Conservation (phyloP, 2,888 invertebrate genomes). For the Caenorhabditis sulstoni region DNA sequence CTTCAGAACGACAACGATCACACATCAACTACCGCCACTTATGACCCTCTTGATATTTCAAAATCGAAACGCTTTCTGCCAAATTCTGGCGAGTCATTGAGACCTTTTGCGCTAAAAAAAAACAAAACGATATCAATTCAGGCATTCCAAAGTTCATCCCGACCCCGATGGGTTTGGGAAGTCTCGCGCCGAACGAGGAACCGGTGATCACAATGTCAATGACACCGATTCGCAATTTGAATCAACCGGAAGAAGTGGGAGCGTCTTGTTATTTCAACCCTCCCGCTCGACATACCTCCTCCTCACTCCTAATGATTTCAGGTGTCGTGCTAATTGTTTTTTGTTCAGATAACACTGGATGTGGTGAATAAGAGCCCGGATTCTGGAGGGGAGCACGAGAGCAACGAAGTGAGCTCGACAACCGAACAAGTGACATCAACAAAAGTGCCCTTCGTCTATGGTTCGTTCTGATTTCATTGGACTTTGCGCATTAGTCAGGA, state of each 20-base stretch:
- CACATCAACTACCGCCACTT: conserved; percentile 25
- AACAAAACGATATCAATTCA: conserved; percentile 3
- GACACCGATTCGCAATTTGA: conserved; percentile 45
- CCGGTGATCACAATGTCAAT: conserved; percentile 56
- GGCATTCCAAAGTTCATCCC: conserved; percentile 44
- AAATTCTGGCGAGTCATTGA: conserved; percentile 13
- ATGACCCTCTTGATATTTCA: conserved; percentile 40
- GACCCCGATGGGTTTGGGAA: background rate
- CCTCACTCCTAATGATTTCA: conserved; percentile 9
- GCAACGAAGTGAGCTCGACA: conserved; percentile 27
- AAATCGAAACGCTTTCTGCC: conserved; percentile 46
- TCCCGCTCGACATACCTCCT: too few relatives aligned
- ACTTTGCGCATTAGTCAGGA: too few relatives aligned
- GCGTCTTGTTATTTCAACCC: background rate
- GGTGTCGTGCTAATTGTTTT: conserved; percentile 1
- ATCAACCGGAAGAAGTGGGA: conserved; percentile 48
- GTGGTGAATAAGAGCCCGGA: background rate
- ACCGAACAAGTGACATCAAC: conserved; percentile 33
- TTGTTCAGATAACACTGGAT: conserved; percentile 34
- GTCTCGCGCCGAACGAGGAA: conserved; percentile 26
- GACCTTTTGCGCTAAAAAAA: background rate
- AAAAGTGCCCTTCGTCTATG: conserved; percentile 33
- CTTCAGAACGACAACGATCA: conserved; percentile 38
- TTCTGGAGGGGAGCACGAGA: conserved; percentile 6
- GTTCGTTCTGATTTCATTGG: background rate